phyloP scores from a whole-genome alignment of 2,113 vertebrate species.

The Cheirogaleus medius region DNA sequence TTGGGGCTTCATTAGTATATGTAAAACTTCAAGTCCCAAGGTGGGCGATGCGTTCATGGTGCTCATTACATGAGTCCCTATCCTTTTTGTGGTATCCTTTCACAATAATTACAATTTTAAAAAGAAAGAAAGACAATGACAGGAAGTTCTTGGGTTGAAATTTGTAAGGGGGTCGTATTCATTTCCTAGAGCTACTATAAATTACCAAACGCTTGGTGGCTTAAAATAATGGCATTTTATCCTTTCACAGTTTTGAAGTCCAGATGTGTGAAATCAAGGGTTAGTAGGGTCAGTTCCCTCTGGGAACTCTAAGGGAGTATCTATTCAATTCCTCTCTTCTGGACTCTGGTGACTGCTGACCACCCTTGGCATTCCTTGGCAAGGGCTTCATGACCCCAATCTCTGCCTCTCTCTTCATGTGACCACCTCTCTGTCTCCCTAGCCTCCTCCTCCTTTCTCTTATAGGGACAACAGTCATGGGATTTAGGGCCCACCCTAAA shows the following conservation, averaged over 20 bases:
- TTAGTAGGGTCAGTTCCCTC: neutral
- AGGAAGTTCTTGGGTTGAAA: neutral
- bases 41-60: neutral
- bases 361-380: neutral
- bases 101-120: neutral
- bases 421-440: neutral
- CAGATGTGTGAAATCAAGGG: neutral
- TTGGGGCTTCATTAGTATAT: neutral
- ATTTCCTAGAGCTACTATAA: neutral
- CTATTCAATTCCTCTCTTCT: neutral
- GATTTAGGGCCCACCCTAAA: neutral
- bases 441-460: neutral
- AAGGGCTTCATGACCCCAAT: no score
- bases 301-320: neutral
- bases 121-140: neutral
- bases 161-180: neutral
- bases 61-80: neutral
- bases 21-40: slow-evolving; percentile 7
- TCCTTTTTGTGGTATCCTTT: neutral
- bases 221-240: neutral
- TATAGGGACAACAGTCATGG: neutral
- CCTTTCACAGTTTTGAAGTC: neutral
- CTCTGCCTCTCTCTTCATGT: neutral
- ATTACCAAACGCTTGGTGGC: neutral
- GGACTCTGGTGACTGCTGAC: neutral